Base-by-base conservation (phyloP, 2,113 vertebrate genomes). In the Amphiprion ocellaris region DNA sequence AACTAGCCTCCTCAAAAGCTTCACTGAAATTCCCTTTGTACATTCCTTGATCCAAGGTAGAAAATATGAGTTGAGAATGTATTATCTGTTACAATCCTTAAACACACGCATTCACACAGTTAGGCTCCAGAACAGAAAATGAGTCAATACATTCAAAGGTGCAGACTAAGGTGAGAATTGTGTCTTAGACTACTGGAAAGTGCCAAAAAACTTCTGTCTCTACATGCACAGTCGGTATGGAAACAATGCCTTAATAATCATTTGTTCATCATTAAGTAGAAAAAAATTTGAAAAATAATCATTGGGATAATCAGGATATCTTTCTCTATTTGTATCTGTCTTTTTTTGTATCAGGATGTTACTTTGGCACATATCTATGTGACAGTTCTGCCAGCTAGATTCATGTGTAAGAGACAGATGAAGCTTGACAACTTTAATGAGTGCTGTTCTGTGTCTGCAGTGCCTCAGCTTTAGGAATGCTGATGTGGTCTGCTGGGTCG, bases 391-490 rank as follows among this genome's bases (percentile, higher is more conserved):
- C 17, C 33, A 9, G 6, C 33, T 37, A 37, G 2, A 37, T 37
- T 2, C 7, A 7, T 37, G 33, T 37, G 33, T 37, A 37, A 37
- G 33, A 37, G 33, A 11, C 19, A 10, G 8, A n/a, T 71, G 52
- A 75, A 82, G 79, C 63, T 37, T 37, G 33, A 77, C 50, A 26
- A 26, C 66, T 53, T 30, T 73, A 66, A 62, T 78, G 60, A 81
- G 23, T 73, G 69, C 63, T 37, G 72, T 10, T 37, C 39, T 30
- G 15, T 47, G 46, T 68, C 47, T 69, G 24, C 66, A 23, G 58
- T 62, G 28, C 26, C 21, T 73, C 30, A 26, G 64, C 17, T 8
- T 3, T 21, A 62, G 28, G 55, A 47, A 65, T 44, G 24, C 28
- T 64, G 62, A 74, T 80, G 60, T 53, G 33, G 44, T 69, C 74